Evolutionary conservation across 2,888 invertebrate species (phyloP), one percentile per base, ranked within the genome.

Genomic region (Stenolophus ochropezus): DNA sequence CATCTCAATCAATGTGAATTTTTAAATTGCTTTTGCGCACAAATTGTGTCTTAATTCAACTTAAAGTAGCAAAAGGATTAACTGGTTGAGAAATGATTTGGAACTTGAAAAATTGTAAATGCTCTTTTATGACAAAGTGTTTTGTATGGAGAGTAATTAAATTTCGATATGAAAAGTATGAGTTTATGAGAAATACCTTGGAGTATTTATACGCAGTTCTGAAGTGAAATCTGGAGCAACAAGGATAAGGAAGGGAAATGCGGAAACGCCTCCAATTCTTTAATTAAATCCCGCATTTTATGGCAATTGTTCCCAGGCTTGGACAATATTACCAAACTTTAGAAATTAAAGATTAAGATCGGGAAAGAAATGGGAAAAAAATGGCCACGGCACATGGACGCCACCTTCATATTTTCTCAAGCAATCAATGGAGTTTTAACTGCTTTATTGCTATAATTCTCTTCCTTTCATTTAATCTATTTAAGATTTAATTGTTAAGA

Each of bases 211-310:
- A 18, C 53, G 65, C n/a, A 8, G 14, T 56, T 11, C 20, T n/a
- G 20, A 20, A 21, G 56, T 20, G 56, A 16, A 42, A 18, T 65
- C 71, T 42, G 14, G 33, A 71, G 18, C 47, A 71, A 42, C 47
- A 71, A 42, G 11, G 11, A 42, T 42, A 42, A 42, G 33, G 11
- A 42, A 42, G 11, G 33, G 33, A 42, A 42, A 61, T 61, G 61
- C 61, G 25, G 61, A 25, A 23, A 23, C 61, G 25, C 61, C 61
- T 23, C 14, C 61, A 61, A 61, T 27, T 71, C 71, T 71, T 71
- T 71, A 71, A 71, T 71, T 71, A 71, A 71, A 71, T 71, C 21
- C n/a, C 42, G 42, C 71, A 71, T 14, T 71, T 71, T 71, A 71
- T 71, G 71, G 71, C 71, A 71, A 71, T 71, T 71, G 71, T 71